These are phyloP conservation scores for Chromis chromis DNA, from an alignment of 2,797 vertebrate species.

Conservation along the genomic window DNA sequence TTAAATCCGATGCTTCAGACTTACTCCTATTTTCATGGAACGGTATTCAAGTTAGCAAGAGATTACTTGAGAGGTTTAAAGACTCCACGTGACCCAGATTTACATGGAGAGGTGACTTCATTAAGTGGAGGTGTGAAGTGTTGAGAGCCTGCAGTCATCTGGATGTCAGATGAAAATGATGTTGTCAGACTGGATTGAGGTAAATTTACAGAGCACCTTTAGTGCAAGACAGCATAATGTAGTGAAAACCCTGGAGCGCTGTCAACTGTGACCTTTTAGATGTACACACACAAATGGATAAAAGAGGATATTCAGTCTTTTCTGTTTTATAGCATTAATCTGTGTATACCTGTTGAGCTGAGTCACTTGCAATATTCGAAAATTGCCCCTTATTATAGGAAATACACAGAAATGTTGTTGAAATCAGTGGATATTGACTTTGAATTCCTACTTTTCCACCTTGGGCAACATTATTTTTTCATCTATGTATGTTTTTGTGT, in stretches of 20 bases:
- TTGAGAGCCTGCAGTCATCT: slow-evolving; percentile 33
- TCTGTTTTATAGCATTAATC: background rate
- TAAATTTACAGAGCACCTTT: slow-evolving; percentile 39
- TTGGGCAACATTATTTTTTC: too few relatives aligned
- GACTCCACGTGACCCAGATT: slow-evolving; percentile 18
- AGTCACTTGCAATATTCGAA: slow-evolving; percentile 1
- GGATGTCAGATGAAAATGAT: slow-evolving; percentile 51
- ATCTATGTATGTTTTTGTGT: too few relatives aligned
- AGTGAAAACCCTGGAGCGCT: slow-evolving; percentile 2
- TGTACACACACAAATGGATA: slow-evolving; percentile 8
- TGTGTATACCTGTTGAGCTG: background rate
- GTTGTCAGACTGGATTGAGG: slow-evolving; percentile 56
- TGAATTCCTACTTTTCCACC: too few relatives aligned
- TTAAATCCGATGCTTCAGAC: background rate
- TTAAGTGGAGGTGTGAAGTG: slow-evolving; percentile 44
- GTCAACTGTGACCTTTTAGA: slow-evolving; percentile 53
- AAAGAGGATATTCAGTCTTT: background rate
- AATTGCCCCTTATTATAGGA: background rate
- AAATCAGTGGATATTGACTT: too few relatives aligned
- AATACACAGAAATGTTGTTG: too few relatives aligned
- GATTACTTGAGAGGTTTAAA: slow-evolving; percentile 23
- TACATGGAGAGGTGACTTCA: slow-evolving; percentile 35
- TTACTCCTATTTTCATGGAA: background rate
- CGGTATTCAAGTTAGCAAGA: slow-evolving; percentile 1
- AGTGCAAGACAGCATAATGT: slow-evolving; percentile 9